Base-by-base conservation (phyloP, 2,888 invertebrate genomes). In the Amiota communis region DNA sequence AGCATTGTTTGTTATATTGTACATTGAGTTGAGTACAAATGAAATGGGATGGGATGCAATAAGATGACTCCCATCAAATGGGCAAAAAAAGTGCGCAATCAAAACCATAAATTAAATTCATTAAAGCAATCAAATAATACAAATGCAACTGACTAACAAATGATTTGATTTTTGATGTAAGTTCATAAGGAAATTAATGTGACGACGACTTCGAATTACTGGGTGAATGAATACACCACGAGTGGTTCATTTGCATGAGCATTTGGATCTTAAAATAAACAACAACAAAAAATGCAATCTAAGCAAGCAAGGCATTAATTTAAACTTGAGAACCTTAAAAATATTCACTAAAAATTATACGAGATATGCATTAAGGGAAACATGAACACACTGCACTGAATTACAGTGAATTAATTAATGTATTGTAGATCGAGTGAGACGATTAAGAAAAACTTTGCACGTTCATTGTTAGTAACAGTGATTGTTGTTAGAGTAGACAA, bases 81-180 rank as follows among this genome's bases (percentile, higher is more conserved):
- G 47, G 11, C 65, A 65, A 47, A 36, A 36, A 65, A 48, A 48
- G 65, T n/a, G 36, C 11, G 17, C 65, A 65, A 47, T 65, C 65
- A 46, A 64, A 59, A 70, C 48, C 23, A 20, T 61, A 61, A 70
- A 70, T 61, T 59, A 70, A 70, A 70, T 70, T 70, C 70, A 70
- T 70, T 70, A 61, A 10, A 70, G 17, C 36, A 69, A 23, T 13
- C 53, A 20, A 36, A 51, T n/a, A 51, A 53, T n/a, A 56, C 36
- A 53, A 68, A 49, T 68, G 68, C 53, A 13, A 53, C 12, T 15
- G 36, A 56, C 56, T 46, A 49, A 65, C 9, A 36, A 36, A 36
- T 36, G 36, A 36, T 36, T 36, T 2, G 36, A 36, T 36, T 36
- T n/a, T 48, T 15, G 17, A 65, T 59, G 59, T 20, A 20, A 59